Evolutionary conservation across 1,140 invertebrate species (phyloP), one percentile per base, ranked within the genome.

Genomic region (Anagrus nilaparvatae): DNA sequence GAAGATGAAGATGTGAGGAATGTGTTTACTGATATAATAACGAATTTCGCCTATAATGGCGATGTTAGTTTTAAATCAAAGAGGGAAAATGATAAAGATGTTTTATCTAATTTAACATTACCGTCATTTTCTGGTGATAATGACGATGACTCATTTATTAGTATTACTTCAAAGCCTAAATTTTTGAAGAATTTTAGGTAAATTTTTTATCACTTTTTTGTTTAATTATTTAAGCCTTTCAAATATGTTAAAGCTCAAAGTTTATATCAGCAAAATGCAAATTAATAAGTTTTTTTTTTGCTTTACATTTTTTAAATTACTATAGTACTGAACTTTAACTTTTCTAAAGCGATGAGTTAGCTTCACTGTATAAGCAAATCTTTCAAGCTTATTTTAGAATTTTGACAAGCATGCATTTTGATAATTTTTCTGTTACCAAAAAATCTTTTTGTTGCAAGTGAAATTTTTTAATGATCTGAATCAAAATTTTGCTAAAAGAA

Each of bases 1-100:
- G 52, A 63, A 12, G 82, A 85, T 53, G 54, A 73, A 17, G 60
- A 71, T 50, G 78, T 82, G 4, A 63, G 73, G 9, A 61, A 78
- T 3, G 64, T 71, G 44, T 80, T 81, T 31, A 78, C 78, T 0
- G 63, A 69, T 19, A 68, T 83, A 38, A 71, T 86, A 16, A 61
- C 75, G 0, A 71, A 80, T 48, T 86, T 86, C 50, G 76, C 76
- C 4, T 68, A 70, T 32, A 65, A 56, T 29, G 67, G 71, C 16
- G 60, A 61, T 24, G 6, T 52, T 16, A 31, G 14, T 19, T 1
- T 31, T 21, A 44, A 49, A 44, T 27, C 30, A 33, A 13, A 24
- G 16, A 13, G 32, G 27, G n/a, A 31, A 40, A 5, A 1, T 14
- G 31, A 29, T 5, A 36, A 44, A 3, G 23, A 40, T 14, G 29